Percentiles rank a stretch among this genome's conserved stretches.
phyloP scores from a whole-genome alignment of 2,797 vertebrate genomes.

The Chelmon rostratus region DNA sequence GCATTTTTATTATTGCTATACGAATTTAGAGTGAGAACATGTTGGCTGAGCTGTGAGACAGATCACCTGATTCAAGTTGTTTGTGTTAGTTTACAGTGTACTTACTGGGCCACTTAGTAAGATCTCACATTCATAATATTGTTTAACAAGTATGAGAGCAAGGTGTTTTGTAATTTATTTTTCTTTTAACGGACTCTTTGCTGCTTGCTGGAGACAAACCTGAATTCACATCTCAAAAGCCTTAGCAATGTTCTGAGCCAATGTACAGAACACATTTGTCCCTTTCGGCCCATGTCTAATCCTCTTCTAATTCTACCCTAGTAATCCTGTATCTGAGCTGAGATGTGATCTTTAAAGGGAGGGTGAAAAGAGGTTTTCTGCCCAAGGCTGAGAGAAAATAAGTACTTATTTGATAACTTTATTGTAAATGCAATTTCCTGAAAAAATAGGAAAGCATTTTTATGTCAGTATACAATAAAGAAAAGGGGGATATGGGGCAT shows the following conservation, averaged over 20 bases:
- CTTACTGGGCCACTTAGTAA: neutral
- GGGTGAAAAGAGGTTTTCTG: slow-evolving; percentile 32
- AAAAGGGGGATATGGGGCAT: slow-evolving; percentile 15
- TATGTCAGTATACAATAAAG: slow-evolving; percentile 32
- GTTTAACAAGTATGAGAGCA: neutral
- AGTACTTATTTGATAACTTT: slow-evolving; percentile 39
- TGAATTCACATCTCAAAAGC: slow-evolving; percentile 20
- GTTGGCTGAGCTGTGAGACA: neutral
- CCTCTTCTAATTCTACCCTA: slow-evolving; percentile 40
- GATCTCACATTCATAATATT: neutral
- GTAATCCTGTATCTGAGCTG: slow-evolving; percentile 48
- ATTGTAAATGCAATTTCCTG: slow-evolving; percentile 56
- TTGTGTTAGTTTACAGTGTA: neutral
- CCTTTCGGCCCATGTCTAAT: slow-evolving; percentile 29
- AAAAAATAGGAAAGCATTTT: slow-evolving; percentile 28
- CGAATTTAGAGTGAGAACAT: no score
- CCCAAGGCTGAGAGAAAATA: slow-evolving; percentile 1
- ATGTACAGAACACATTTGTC: neutral
- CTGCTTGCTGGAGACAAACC: neutral
- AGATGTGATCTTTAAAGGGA: slow-evolving; percentile 43
- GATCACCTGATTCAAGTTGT: neutral
- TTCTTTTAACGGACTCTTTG: neutral
- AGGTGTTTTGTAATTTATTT: neutral
- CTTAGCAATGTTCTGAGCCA: neutral
- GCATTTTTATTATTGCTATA: no score